Evolutionary conservation across 2,888 invertebrate genomes (phyloP).

Genomic region (Netelia inedita): DNA sequence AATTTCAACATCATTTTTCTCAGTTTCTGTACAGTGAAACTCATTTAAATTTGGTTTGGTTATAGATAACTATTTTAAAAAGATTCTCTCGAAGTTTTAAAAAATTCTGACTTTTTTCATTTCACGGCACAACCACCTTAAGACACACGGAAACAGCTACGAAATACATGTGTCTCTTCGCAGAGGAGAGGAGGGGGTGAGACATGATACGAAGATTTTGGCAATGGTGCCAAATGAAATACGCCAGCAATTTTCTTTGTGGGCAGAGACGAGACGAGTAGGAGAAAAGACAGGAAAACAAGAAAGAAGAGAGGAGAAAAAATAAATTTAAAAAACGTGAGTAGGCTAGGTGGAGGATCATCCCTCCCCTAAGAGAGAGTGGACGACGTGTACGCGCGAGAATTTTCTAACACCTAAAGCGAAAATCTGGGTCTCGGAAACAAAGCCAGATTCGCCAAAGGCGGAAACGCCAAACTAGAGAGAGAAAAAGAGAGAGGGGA

Average conservation of each 20-base stretch:
- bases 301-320: slow-evolving; percentile 48
- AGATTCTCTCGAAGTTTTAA: no score
- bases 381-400: slow-evolving; percentile 74
- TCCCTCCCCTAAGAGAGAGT: slow-evolving; percentile 7
- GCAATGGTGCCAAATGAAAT: slow-evolving; percentile 67
- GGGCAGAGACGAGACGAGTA: slow-evolving; percentile 32
- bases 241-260: slow-evolving; percentile 67
- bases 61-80: no score
- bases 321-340: slow-evolving; percentile 44
- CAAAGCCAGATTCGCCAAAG: slow-evolving; percentile 66
- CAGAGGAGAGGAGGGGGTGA: no score
- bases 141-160: background rate
- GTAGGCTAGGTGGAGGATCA: slow-evolving; percentile 50
- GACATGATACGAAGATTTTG: slow-evolving; percentile 48
- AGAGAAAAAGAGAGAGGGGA: slow-evolving; percentile 23
- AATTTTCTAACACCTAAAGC: slow-evolving; percentile 49
- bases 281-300: slow-evolving; percentile 38
- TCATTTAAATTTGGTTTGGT: no score
- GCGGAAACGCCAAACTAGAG: slow-evolving; percentile 36
- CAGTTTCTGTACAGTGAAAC: no score
- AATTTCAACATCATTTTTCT: no score
- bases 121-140: no score
- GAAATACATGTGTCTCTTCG: slow-evolving; percentile 4
- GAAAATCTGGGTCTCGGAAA: slow-evolving; percentile 71
- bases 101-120: no score